Conservation (phyloP, 2,113 vertebrate species). For the Oplegnathus fasciatus region DNA sequence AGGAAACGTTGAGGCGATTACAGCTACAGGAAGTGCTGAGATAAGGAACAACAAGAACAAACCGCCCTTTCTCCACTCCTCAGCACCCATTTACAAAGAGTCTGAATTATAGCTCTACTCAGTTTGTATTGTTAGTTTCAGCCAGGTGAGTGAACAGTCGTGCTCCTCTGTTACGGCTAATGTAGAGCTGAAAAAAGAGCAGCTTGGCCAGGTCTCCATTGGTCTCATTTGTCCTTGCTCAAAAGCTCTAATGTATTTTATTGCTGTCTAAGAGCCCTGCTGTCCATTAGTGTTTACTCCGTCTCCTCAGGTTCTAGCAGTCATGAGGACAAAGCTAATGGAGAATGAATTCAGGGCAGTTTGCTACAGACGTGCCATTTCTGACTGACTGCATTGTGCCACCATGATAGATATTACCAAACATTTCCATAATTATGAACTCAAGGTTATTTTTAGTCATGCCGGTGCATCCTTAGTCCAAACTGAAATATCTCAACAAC, state of each 20-base stretch:
- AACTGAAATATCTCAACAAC: not conserved
- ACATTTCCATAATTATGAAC: not conserved
- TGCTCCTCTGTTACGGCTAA: constrained; percentile 19
- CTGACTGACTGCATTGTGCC: not conserved
- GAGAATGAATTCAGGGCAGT: constrained; percentile 30
- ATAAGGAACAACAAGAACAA: constrained; percentile 21
- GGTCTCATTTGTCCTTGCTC: constrained; percentile 39
- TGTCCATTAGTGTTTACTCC: constrained; percentile 51
- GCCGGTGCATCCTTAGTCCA: not conserved
- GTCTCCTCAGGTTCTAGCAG: constrained; percentile 25
- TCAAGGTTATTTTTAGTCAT: not conserved
- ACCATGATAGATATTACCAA: constrained; percentile 13
- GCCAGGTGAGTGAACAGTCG: constrained; percentile 32
- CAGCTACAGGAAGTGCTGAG: constrained; percentile 13
- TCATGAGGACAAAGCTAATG: constrained; percentile 34
- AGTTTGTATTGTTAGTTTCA: constrained; percentile 26
- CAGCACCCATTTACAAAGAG: not conserved
- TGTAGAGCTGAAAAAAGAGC: constrained; percentile 29
- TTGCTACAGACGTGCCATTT: not conserved
- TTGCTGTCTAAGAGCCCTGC: constrained; percentile 38
- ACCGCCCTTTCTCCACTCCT: not conserved
- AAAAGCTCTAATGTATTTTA: constrained; percentile 49
- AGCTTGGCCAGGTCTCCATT: constrained; percentile 18
- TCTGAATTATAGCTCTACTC: constrained; percentile 34
- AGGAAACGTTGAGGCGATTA: constrained; percentile 29